Evolutionary conservation across 2,888 invertebrate species (phyloP).

Genomic region (Protodeltote pygarga): DNA sequence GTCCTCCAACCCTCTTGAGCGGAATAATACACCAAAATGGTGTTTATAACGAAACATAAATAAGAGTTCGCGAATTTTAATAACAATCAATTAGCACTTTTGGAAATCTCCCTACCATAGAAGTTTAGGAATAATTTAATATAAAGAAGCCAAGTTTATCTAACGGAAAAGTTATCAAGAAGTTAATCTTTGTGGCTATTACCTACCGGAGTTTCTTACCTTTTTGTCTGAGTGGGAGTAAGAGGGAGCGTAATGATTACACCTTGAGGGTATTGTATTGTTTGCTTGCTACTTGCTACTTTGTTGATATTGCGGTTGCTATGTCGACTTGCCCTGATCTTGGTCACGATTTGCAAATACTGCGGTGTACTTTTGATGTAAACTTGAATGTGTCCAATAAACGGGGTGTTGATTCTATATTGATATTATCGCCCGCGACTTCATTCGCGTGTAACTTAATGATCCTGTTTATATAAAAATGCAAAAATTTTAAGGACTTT

Average conservation of each 20-base stretch:
- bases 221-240: conserved; percentile 40
- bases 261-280: conserved; percentile 34
- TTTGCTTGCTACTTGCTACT: conserved; percentile 35
- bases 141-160: conserved; percentile 74
- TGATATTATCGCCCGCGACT: no score
- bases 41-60: conserved; percentile 37
- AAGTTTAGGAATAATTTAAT: conserved; percentile 79
- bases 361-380: conserved; percentile 18
- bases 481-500: no score
- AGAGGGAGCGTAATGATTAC: conserved; percentile 36
- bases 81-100: conserved; percentile 75
- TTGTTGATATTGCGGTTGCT: conserved; percentile 30
- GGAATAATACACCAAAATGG: conserved; percentile 22
- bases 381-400: no score
- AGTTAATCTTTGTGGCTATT: conserved; percentile 73
- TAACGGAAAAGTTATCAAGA: conserved; percentile 67
- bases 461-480: no score
- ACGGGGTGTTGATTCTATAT: no score
- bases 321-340: conserved; percentile 22
- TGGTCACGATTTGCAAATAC: conserved; percentile 14
- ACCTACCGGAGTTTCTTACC: conserved; percentile 47
- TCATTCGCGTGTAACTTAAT: no score
- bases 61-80: conserved; percentile 58
- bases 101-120: conserved; percentile 58
- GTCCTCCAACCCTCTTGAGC: conserved; percentile 11